phyloP scores from a whole-genome alignment of 2,113 vertebrate species.

The Bubo blakistoni region DNA sequence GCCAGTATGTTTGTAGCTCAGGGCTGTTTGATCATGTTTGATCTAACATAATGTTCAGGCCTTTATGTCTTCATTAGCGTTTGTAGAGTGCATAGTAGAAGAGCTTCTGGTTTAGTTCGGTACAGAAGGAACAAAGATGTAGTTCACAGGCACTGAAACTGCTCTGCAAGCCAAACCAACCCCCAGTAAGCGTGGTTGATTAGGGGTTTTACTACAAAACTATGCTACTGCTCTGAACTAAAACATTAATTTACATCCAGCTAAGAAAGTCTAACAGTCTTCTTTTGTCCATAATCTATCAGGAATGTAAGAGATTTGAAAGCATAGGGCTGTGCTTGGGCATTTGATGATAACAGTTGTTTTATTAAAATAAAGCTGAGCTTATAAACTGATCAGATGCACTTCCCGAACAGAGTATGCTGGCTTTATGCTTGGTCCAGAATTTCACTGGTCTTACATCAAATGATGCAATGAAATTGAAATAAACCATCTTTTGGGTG shows the following conservation, averaged over 20 bases:
- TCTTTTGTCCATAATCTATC: background rate
- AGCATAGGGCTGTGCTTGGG: background rate
- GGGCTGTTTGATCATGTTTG: background rate
- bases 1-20: background rate
- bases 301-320: background rate
- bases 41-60: background rate
- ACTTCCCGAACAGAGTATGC: background rate
- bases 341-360: background rate
- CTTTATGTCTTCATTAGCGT: background rate
- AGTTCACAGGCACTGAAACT: background rate
- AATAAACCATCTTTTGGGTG: background rate
- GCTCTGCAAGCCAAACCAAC: background rate
- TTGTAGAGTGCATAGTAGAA: background rate
- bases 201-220: background rate
- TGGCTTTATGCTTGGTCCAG: background rate
- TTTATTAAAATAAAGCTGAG: background rate
- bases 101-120: background rate
- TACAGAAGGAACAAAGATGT: background rate
- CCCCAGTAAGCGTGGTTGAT: background rate
- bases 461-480: background rate
- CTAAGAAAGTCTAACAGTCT: background rate
- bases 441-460: background rate
- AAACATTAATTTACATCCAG: background rate
- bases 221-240: background rate
- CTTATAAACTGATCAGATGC: background rate